These are phyloP conservation scores for Labeo calbasu DNA, from an alignment of 2,797 vertebrate species.

Conservation along the genomic window DNA sequence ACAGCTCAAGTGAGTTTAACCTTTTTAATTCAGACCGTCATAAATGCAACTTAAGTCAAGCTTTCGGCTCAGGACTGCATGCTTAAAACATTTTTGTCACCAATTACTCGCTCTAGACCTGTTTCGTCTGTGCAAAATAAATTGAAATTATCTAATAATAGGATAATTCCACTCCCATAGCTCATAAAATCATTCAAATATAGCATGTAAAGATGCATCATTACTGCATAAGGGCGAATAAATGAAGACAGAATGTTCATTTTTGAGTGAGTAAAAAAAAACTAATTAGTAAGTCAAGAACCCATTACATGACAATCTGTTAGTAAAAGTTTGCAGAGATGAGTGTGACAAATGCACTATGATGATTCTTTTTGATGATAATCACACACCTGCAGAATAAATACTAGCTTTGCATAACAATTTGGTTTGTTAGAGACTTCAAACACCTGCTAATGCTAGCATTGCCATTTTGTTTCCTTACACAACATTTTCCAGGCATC, in stretches of 20 bases:
- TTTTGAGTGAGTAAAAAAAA: not conserved
- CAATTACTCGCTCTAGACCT: not conserved
- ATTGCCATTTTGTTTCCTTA: not conserved
- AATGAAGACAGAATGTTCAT: not conserved
- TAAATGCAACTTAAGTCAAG: not conserved
- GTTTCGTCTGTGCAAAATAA: not conserved
- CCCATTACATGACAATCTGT: not conserved
- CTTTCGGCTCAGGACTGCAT: not conserved
- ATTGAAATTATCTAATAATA: not conserved
- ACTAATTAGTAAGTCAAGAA: not conserved
- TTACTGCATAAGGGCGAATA: not conserved
- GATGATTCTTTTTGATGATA: not conserved
- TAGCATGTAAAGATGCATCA: not conserved
- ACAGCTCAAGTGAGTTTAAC: not conserved
- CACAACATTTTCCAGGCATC: not conserved
- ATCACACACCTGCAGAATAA: not conserved
- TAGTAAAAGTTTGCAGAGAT: not conserved
- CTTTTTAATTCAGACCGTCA: not conserved
- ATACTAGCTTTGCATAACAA: not conserved
- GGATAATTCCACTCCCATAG: too few relatives aligned
- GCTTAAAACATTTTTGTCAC: not conserved
- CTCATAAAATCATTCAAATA: not conserved
- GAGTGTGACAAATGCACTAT: not conserved
- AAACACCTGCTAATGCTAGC: not conserved
- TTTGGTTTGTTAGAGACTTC: not conserved